phyloP scores from a whole-genome alignment of 2,797 vertebrate genomes.

The Taeniopygia guttata region DNA sequence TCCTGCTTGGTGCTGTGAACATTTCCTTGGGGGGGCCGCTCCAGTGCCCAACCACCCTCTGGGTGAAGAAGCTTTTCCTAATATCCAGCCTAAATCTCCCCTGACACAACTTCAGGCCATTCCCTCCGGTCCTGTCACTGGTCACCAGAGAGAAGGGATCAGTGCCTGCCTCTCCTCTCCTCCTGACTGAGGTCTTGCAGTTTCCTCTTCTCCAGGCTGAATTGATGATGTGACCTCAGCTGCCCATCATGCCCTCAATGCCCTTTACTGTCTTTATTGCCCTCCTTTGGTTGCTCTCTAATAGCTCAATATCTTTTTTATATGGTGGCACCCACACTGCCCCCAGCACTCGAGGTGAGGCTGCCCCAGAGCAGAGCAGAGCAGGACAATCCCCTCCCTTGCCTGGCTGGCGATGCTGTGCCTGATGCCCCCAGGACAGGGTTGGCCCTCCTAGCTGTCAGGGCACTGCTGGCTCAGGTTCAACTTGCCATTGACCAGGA shows the following conservation, averaged over 20 bases:
- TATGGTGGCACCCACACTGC: fast-evolving
- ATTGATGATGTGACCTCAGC: not conserved
- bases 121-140: fast-evolving
- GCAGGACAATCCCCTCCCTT: not conserved
- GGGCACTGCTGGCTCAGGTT: fast-evolving
- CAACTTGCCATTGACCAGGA: fast-evolving
- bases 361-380: fast-evolving
- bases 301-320: fast-evolving
- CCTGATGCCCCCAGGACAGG: fast-evolving
- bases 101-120: not conserved
- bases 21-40: not conserved
- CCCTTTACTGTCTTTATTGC: fast-evolving
- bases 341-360: fast-evolving
- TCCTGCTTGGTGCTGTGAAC: not conserved
- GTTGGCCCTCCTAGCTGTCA: not conserved
- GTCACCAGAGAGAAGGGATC: not conserved
- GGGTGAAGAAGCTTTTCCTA: not conserved
- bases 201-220: not conserved
- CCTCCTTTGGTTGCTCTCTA: not conserved
- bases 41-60: fast-evolving
- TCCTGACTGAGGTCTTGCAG: not conserved
- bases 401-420: fast-evolving
- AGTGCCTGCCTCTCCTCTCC: not conserved
- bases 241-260: fast-evolving
- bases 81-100: not conserved